Evolutionary conservation across 1,140 invertebrate species (phyloP).

Genomic region (Centruroides sculpturatus): DNA sequence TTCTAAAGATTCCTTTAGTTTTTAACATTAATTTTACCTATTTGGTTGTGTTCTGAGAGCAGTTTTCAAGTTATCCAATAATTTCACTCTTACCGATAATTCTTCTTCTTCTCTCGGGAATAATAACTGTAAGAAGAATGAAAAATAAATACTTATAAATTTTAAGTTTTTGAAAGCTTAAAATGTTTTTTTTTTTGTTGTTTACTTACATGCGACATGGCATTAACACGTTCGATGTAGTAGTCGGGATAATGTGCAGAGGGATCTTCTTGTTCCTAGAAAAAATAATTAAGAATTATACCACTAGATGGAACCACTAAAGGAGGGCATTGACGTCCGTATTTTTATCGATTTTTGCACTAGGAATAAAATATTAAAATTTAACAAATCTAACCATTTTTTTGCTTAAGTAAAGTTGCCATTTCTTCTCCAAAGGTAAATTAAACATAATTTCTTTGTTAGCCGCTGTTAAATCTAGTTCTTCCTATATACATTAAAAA

Average conservation of each 20-base stretch:
- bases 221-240: neutral
- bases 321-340: no score
- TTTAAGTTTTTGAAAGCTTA: no score
- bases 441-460: constrained; percentile 77
- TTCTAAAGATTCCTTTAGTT: no score
- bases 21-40: constrained; percentile 30
- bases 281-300: neutral
- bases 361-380: neutral
- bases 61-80: constrained; percentile 82
- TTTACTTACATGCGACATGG: neutral
- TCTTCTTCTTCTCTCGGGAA: constrained; percentile 44
- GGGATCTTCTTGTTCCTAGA: neutral
- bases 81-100: constrained; percentile 46
- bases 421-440: constrained; percentile 82
- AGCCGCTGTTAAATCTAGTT: constrained; percentile 76
- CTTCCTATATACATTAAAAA: constrained; percentile 33
- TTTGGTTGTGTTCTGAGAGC: constrained; percentile 84
- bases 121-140: constrained; percentile 25
- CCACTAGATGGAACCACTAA: no score
- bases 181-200: no score
- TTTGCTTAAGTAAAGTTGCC: constrained; percentile 90
- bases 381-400: constrained; percentile 38
- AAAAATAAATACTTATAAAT: no score
- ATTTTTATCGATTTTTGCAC: neutral
- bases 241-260: neutral